Evolutionary conservation across 2,797 vertebrate species (phyloP).

Genomic region (Petrocephalus schoutedeni): DNA sequence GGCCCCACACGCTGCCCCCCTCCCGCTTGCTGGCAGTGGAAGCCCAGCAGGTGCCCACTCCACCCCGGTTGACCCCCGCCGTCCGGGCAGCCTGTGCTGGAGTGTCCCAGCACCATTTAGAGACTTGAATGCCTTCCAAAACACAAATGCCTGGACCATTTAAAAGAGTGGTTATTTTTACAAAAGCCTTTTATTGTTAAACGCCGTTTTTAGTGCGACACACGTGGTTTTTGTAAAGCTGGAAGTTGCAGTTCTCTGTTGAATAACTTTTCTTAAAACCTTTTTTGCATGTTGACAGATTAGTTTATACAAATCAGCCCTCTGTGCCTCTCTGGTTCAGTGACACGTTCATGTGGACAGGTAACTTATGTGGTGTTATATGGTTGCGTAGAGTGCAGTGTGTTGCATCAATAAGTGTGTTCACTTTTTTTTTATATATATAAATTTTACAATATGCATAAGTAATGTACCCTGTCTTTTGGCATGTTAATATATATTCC

Average conservation of each 20-base stretch:
- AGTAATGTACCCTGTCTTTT: neutral
- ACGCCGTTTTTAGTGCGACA: neutral
- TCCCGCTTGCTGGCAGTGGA: slow-evolving; percentile 10
- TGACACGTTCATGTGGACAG: neutral
- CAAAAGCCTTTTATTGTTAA: neutral
- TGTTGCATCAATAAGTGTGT: neutral
- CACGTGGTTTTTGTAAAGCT: neutral
- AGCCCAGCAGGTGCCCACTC: neutral
- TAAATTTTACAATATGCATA: neutral
- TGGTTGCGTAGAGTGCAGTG: neutral
- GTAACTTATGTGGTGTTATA: neutral
- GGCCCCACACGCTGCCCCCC: neutral
- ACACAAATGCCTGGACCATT: neutral
- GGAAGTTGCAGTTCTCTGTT: neutral
- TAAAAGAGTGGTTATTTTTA: slow-evolving; percentile 3
- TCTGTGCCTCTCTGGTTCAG: neutral
- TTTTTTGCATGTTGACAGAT: neutral
- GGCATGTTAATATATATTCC: neutral
- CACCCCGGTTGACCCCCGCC: neutral
- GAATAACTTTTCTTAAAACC: neutral
- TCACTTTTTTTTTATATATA: neutral
- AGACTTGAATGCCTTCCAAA: slow-evolving; percentile 15
- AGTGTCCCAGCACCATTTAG: neutral
- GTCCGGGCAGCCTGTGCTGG: neutral
- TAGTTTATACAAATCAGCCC: neutral